These are phyloP conservation scores for Coranthus polyacanthus DNA, from an alignment of 2,797 vertebrate species.

Conservation along the genomic window DNA sequence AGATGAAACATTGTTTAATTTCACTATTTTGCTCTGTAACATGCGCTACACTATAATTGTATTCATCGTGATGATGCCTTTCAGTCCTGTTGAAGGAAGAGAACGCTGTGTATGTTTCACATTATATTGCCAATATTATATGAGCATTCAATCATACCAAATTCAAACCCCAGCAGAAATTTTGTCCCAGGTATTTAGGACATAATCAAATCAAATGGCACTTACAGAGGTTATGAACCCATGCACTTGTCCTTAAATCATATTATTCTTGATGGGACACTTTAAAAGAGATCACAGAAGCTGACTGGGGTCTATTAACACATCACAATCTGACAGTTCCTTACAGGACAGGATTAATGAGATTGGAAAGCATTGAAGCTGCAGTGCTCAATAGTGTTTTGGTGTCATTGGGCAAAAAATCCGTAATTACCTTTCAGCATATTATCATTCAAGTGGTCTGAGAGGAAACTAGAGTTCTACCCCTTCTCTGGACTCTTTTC, in stretches of 20 bases:
- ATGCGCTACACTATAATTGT: neutral
- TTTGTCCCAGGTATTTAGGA: conserved; percentile 1
- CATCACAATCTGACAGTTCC: too few species aligned
- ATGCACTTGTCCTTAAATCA: neutral
- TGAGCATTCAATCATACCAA: conserved; percentile 10
- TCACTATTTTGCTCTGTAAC: conserved; percentile 5
- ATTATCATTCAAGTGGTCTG: too few species aligned
- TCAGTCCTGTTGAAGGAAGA: neutral
- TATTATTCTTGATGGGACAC: neutral
- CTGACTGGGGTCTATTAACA: neutral
- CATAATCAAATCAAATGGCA: conserved; percentile 11
- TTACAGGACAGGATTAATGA: too few species aligned
- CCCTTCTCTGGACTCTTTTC: too few species aligned
- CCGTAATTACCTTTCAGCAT: too few species aligned
- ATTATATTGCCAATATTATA: neutral
- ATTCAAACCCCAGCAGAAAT: conserved; percentile 32
- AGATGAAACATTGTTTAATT: conserved; percentile 42
- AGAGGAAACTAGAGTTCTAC: too few species aligned
- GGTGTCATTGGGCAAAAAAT: too few species aligned
- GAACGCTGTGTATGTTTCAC: neutral
- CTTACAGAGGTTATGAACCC: neutral
- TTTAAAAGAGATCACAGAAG: neutral
- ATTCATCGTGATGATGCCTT: conserved; percentile 2
- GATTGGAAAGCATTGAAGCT: too few species aligned
- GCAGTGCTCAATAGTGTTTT: too few species aligned